Base-by-base conservation (phyloP, 2,888 invertebrate genomes). In the Sussaba pulchella region DNA sequence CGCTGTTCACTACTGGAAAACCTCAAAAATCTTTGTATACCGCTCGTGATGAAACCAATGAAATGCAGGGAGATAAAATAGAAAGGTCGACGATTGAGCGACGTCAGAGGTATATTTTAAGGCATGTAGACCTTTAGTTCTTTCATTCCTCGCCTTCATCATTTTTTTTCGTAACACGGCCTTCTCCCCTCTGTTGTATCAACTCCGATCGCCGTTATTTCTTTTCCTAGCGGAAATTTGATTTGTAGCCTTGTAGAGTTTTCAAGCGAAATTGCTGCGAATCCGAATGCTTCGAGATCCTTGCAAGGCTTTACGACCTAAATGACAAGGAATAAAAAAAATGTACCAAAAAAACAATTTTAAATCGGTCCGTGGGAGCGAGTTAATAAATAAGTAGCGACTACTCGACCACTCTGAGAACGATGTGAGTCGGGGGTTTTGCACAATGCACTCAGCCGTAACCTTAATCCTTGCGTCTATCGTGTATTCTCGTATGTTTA, bases 21-120 rank as follows among this genome's bases (percentile, higher is more conserved):
- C 87, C 71, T 83, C 82, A 81, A 82, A 84, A 84, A 85, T 84
- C 84, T 84, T 75, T 83, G 83, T 83, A 81, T 86, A 85, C 84
- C 83, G 81, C 69, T 50, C 83, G 83, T 31, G 31, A 31, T 31
- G 41, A 64, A 71, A 70, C 50, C 21, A 9, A 59, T 43, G 43
- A 52, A 54, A 45, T n/a, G n/a, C 61, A 47, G 17, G 50, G 57
- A 74, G 45, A 75, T 78, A 77, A 82, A 79, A 69, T 74, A 70
- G 70, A 78, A 63, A 74, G 70, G 61, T 73, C 61, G 63, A 64
- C 10, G 45, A 72, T 69, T 79, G 76, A 75, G 77, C 72, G 61
- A 75, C 73, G 78, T 82, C 69, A 73, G 74, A 82, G 77, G 71
- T 82, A 79, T 81, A 81, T 78, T 74, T 76, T 59, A 69, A 76